phyloP scores from a whole-genome alignment of 2,113 vertebrate genomes.

The Maccullochella peelii region DNA sequence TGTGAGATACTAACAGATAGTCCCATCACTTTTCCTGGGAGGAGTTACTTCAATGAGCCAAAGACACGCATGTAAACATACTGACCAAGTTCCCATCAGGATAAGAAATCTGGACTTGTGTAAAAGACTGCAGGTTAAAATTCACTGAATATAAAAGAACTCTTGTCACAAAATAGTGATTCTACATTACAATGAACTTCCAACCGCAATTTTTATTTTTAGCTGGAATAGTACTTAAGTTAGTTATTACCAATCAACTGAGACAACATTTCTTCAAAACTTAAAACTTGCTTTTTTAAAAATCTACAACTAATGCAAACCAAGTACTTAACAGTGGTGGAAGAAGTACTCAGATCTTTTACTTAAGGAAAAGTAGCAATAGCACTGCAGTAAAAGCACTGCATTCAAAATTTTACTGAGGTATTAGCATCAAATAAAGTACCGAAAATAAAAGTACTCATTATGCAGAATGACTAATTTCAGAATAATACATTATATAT shows the following conservation, averaged over 20 bases:
- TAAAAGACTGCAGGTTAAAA: neutral
- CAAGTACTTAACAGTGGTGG: neutral
- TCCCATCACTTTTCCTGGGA: slow-evolving; percentile 66
- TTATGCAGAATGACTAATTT: too few relatives aligned
- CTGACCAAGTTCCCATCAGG: slow-evolving; percentile 34
- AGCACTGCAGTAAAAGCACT: too few relatives aligned
- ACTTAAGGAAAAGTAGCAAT: too few relatives aligned
- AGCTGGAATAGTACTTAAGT: neutral
- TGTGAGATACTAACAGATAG: slow-evolving; percentile 62
- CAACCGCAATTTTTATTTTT: neutral
- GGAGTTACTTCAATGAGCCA: slow-evolving; percentile 63
- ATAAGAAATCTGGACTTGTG: neutral
- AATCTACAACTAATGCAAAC: neutral
- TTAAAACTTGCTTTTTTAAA: neutral
- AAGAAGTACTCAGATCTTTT: too few relatives aligned
- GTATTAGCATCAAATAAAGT: too few relatives aligned
- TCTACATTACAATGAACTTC: neutral
- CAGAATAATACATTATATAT: too few relatives aligned
- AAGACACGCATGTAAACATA: slow-evolving; percentile 63
- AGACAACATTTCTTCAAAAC: neutral
- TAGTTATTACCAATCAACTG: neutral
- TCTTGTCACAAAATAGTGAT: neutral
- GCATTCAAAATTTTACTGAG: too few relatives aligned
- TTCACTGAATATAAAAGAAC: neutral
- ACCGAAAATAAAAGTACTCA: too few relatives aligned